These are phyloP conservation scores for Archocentrus centrarchus DNA, from an alignment of 2,113 vertebrate genomes.

Conservation along the genomic window DNA sequence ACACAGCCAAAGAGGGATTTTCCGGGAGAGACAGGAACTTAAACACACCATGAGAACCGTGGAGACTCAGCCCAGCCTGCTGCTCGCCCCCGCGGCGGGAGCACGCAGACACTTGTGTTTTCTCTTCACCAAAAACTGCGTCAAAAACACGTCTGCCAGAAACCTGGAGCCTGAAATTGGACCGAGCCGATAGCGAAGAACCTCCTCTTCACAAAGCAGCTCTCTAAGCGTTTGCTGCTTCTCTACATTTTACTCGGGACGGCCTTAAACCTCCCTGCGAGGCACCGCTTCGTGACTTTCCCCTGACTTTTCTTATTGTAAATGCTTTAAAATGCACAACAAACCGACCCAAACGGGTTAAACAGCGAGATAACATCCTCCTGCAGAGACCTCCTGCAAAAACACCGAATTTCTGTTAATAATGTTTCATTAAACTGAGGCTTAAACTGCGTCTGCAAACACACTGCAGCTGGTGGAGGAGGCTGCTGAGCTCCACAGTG, in stretches of 20 bases:
- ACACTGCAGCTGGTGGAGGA: neutral
- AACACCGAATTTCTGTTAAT: fast-evolving
- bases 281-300: neutral
- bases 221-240: neutral
- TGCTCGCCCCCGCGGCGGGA: neutral
- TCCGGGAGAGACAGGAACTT: neutral
- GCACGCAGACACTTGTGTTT: conserved; percentile 23
- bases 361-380: neutral
- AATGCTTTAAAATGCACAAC: neutral
- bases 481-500: neutral
- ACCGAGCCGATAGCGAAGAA: neutral
- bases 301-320: neutral
- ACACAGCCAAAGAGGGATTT: fast-evolving
- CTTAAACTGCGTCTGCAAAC: neutral
- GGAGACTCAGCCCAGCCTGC: conserved; percentile 19
- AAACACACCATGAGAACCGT: conserved; percentile 51
- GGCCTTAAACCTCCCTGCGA: neutral
- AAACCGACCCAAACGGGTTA: fast-evolving
- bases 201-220: neutral
- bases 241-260: neutral
- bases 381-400: neutral
- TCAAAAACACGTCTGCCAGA: neutral
- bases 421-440: neutral
- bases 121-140: neutral
- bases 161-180: fast-evolving